Percentiles rank a stretch among this genome's conserved stretches.
phyloP scores from a whole-genome alignment of 2,797 vertebrate genomes.

The Tangara arthus region DNA sequence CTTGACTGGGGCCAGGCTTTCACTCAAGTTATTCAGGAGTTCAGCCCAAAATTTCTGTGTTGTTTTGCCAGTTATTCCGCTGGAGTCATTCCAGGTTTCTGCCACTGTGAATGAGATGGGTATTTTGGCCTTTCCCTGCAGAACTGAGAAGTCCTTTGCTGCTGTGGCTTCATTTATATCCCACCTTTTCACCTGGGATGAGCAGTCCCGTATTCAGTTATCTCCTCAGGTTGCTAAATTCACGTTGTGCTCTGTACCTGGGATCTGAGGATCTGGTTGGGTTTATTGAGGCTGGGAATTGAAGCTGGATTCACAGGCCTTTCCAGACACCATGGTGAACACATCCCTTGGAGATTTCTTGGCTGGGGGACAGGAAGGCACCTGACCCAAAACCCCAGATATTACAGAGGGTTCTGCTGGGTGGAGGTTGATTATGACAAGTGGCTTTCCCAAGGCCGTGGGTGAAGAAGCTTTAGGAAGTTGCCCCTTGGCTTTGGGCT shows the following conservation, averaged over 20 bases:
- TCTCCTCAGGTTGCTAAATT: background rate
- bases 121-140: background rate
- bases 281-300: background rate
- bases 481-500: background rate
- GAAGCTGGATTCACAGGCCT: background rate
- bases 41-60: background rate
- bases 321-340: background rate
- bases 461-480: background rate
- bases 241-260: accelerated
- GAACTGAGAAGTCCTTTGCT: background rate
- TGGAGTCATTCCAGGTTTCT: constrained; percentile 1
- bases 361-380: background rate
- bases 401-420: background rate
- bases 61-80: background rate
- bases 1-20: constrained; percentile 1
- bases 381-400: background rate
- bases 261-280: background rate
- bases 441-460: background rate
- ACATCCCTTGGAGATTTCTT: background rate
- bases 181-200: background rate
- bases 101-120: background rate
- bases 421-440: background rate
- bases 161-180: background rate
- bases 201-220: background rate
- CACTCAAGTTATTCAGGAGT: background rate